Base-by-base conservation (phyloP, 2,797 vertebrate genomes). In the Chelon labrosus region DNA sequence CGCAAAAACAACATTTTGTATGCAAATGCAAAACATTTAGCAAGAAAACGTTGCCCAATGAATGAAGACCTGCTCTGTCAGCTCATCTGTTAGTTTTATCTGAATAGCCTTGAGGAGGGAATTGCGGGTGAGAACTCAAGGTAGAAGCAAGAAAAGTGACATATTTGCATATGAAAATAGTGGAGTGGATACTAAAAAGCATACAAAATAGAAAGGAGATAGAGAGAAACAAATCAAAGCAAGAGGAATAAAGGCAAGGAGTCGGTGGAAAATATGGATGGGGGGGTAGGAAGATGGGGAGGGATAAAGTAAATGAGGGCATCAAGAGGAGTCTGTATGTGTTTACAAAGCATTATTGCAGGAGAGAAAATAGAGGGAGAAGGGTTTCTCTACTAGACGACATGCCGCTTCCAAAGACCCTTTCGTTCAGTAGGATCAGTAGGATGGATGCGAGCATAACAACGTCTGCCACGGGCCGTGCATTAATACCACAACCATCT, bases 281-380 rank as follows among this genome's bases (percentile, higher is more conserved):
- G 19, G 60, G 58, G 60, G 58, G 37, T 65, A 81, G 44, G 65
- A 65, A 64, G 55, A 65, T 55, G 7, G 59, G 63, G 61, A 69
- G 52, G 50, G 70, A 61, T 63, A 66, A 79, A 84, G 77, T 56
- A 87, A 89, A 88, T 76, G 67, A 89, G 80, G 77, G 62, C 80
- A 85, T 62, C 56, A 64, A 60, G 70, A 86, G 57, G 52, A 82
- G 72, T 42, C 58, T 49, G 70, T 76, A 79, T 86, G 51, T 89
- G 75, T 89, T 82, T 77, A 74, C 78, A 71, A 78, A 79, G 82
- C 68, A 59, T 75, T 78, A 65, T 37, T 57, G 64, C 62, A 73
- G 57, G 57, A 59, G 60, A 65, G 56, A 61, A 56, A 62, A 12
- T 57, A 59, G 70, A 58, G 38, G 41, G 79, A 39, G 38, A 51